A percentile compares a stretch with the other conserved stretches of the same genome.
Conservation (phyloP, 2,888 invertebrate genomes). For the Gastracanthus pulcherrimus region DNA sequence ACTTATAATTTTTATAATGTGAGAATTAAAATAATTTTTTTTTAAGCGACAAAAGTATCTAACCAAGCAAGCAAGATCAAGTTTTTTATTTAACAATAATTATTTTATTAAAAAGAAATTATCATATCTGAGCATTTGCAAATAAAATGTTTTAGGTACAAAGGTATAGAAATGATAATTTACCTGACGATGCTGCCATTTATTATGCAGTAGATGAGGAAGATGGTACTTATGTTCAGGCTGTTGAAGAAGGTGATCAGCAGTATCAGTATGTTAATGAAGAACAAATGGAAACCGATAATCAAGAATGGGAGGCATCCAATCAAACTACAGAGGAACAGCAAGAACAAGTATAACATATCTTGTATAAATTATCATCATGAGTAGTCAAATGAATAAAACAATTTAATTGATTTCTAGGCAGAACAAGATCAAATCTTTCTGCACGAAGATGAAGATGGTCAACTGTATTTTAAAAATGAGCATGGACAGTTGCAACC, state of each 20-base stretch:
- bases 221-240: constrained; percentile 54
- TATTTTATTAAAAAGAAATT: not conserved
- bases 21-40: no score
- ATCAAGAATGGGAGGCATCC: constrained; percentile 70
- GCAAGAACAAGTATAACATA: constrained; percentile 47
- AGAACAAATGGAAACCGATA: constrained; percentile 67
- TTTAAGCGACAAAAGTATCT: no score
- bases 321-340: constrained; percentile 64
- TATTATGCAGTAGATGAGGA: constrained; percentile 74
- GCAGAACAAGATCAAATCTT: constrained; percentile 72
- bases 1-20: no score
- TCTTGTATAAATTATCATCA: not conserved
- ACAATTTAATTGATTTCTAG: constrained; percentile 28
- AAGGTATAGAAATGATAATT: constrained; percentile 66
- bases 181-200: constrained; percentile 73
- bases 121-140: not conserved
- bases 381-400: not conserved
- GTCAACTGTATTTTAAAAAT: constrained; percentile 75
- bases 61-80: no score
- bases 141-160: constrained; percentile 41
- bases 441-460: constrained; percentile 75
- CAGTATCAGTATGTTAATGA: constrained; percentile 68
- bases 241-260: constrained; percentile 66
- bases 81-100: not conserved
- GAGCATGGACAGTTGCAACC: constrained; percentile 73